Evolutionary conservation across 2,888 invertebrate species (phyloP), one percentile per base, ranked within the genome.

Genomic region (Protonemura montana): DNA sequence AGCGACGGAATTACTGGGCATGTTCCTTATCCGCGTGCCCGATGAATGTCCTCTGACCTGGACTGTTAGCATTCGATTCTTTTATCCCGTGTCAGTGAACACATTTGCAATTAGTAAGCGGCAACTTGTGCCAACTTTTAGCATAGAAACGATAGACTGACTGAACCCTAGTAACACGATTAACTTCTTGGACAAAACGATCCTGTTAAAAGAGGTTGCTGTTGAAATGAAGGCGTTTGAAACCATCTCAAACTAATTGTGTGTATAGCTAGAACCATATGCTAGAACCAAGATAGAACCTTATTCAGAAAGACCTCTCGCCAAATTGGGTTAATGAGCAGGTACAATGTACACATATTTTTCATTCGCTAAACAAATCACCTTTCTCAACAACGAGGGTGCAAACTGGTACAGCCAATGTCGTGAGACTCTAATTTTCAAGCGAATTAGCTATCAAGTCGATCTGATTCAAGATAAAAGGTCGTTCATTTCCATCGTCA

Each of bases 81-180:
- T 59, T 59, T 2, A 59, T 2, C 21, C 59, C 16, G 59, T 59
- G 59, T 41, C 6, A 41, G 41, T 59, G 59, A 59, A 59, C 59
- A 59, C 59, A 59, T 59, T 59, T 59, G 59, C 59, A 59, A 59
- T 59, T 59, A 59, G 59, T 10, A 59, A 59, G 59, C 7, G 59
- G 16, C 59, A 13, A 2, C 59, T 59, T 59, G 59, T 59, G 59
- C 59, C 59, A 59, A 59, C 59, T 59, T 59, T 59, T 59, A 3
- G 59, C 59, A 59, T 59, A 59, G 59, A 59, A 59, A 59, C 59
- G 59, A 59, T 35, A 59, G 59, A 59, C 35, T 35, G 35, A 35
- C 35, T 35, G 59, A 59, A 59, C 59, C 21, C 59, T 10, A 10
- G 35, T 35, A 35, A 35, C 35, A 35, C 35, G 35, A 35, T 35